A percentile compares a stretch with the other conserved stretches of the same genome.
Evolutionary conservation across 2,888 invertebrate species (phyloP).

Genomic region (Chymomyza amoena): DNA sequence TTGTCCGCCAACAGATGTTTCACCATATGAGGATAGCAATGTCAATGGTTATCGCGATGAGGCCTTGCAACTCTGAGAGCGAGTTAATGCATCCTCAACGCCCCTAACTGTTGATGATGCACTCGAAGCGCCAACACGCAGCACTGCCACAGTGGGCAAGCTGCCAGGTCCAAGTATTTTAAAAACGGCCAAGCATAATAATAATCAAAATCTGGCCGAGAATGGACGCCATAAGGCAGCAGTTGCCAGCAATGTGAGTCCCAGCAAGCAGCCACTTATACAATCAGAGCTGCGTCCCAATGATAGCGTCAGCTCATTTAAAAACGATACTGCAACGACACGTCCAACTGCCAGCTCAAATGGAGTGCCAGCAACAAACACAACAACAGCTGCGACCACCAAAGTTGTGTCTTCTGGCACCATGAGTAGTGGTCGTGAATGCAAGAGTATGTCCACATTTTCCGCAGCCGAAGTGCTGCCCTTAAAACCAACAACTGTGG

Average conservation of each 20-base stretch:
- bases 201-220: slow-evolving; percentile 23
- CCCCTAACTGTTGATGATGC: slow-evolving; percentile 42
- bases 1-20: slow-evolving; percentile 49
- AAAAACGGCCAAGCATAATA: slow-evolving; percentile 74
- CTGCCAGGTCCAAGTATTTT: slow-evolving; percentile 78
- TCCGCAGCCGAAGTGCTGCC: slow-evolving; percentile 14
- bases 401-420: slow-evolving; percentile 69
- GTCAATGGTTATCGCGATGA: slow-evolving; percentile 63
- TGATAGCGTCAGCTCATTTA: slow-evolving; percentile 59
- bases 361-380: slow-evolving; percentile 32
- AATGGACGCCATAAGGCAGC: slow-evolving; percentile 41
- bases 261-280: slow-evolving; percentile 73
- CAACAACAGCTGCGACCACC: slow-evolving; percentile 39
- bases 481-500: neutral
- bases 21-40: slow-evolving; percentile 56
- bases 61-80: slow-evolving; percentile 80
- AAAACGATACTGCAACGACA: slow-evolving; percentile 49
- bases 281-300: slow-evolving; percentile 53
- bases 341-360: slow-evolving; percentile 45
- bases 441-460: slow-evolving; percentile 70
- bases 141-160: slow-evolving; percentile 44
- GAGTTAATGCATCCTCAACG: slow-evolving; percentile 78
- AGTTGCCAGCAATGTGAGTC: slow-evolving; percentile 48
- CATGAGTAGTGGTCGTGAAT: slow-evolving; percentile 72
- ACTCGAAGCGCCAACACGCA: slow-evolving; percentile 38